phyloP scores from a whole-genome alignment of 2,888 invertebrate genomes.

The Bimastos eiseni region DNA sequence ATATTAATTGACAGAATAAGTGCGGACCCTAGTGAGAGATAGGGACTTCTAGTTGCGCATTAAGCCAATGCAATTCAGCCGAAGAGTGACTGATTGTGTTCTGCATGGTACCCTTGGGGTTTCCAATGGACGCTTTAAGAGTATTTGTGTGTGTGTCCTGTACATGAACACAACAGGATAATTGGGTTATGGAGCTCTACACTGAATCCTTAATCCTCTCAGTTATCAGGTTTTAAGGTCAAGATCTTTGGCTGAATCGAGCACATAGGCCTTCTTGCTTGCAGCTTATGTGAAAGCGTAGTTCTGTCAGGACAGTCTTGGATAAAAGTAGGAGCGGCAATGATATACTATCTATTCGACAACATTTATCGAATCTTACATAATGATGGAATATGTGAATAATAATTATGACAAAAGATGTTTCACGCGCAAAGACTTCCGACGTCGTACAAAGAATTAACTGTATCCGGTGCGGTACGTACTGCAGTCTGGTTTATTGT shows the following conservation, averaged over 20 bases:
- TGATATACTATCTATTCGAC: too few relatives aligned
- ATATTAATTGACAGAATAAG: constrained; percentile 13
- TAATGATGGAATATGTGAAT: too few relatives aligned
- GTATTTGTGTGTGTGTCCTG: background rate
- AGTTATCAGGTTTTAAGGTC: background rate
- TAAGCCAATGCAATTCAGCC: background rate
- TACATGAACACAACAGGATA: background rate
- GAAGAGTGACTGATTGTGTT: background rate
- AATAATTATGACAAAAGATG: background rate
- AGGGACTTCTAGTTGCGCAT: background rate
- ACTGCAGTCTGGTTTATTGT: background rate
- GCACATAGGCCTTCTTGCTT: background rate
- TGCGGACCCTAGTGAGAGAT: background rate
- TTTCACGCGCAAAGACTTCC: background rate
- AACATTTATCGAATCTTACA: too few relatives aligned
- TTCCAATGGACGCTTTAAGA: background rate
- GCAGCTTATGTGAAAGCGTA: background rate
- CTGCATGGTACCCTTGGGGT: background rate
- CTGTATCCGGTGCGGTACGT: background rate
- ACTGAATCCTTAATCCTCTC: background rate
- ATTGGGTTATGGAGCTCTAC: background rate
- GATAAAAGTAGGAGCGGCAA: too few relatives aligned
- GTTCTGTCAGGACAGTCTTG: too few relatives aligned
- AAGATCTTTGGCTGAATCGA: background rate
- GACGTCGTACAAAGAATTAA: background rate